Conservation (phyloP, 1,140 invertebrate genomes). For the Sinonovacula constricta region DNA sequence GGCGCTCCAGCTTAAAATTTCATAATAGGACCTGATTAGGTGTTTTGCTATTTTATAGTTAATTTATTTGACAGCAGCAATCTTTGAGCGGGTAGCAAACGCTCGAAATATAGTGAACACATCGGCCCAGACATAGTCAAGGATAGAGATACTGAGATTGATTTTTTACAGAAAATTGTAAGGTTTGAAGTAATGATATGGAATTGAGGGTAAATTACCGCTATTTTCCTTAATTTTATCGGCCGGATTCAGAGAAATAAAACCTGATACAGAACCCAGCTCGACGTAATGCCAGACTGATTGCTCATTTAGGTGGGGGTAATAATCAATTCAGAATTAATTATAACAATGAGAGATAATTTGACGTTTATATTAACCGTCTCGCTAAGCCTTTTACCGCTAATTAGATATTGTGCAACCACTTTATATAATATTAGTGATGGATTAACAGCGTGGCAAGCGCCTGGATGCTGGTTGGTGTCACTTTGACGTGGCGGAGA, state of each 20-base stretch:
- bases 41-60: constrained; percentile 65
- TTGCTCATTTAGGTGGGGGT: background rate
- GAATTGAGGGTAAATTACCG: constrained; percentile 66
- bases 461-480: background rate
- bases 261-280: background rate
- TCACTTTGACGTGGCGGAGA: background rate
- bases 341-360: constrained; percentile 11
- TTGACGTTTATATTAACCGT: background rate
- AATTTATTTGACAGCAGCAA: constrained; percentile 71
- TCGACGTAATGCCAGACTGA: background rate
- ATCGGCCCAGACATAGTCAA: constrained; percentile 32
- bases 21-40: constrained; percentile 71
- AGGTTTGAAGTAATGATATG: constrained; percentile 64
- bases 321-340: constrained; percentile 44
- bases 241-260: constrained; percentile 13
- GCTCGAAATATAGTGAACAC: constrained; percentile 50
- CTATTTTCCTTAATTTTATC: constrained; percentile 68
- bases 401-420: background rate
- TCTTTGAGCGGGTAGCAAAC: constrained; percentile 57
- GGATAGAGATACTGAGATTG: constrained; percentile 50
- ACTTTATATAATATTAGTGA: background rate
- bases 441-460: background rate
- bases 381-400: background rate
- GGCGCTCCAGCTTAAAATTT: constrained; percentile 68
- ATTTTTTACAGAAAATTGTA: constrained; percentile 63